phyloP scores from a whole-genome alignment of 2,888 invertebrate genomes.

The Lucinisca nassula region DNA sequence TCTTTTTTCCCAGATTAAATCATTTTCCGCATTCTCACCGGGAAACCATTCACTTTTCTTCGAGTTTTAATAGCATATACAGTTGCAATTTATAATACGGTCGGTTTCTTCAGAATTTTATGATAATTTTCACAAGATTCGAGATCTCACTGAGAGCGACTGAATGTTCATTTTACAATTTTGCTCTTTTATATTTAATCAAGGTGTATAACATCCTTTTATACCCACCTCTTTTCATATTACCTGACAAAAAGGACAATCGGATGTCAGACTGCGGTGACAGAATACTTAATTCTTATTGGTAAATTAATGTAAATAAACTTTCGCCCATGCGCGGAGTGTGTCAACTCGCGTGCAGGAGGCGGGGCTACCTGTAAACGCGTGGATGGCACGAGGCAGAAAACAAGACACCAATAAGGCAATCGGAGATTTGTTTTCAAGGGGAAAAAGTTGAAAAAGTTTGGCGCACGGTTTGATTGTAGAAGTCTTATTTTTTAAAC shows the following conservation, averaged over 20 bases:
- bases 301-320: constrained; percentile 58
- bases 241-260: not conserved
- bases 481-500: not conserved
- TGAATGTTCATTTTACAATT: not conserved
- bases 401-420: constrained; percentile 3
- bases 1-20: too few species aligned
- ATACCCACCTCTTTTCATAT: not conserved
- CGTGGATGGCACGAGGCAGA: constrained; percentile 44
- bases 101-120: too few species aligned
- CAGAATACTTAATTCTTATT: constrained; percentile 64
- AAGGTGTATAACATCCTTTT: not conserved
- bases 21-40: too few species aligned
- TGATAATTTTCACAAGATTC: too few species aligned
- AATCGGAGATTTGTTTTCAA: not conserved
- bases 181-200: constrained; percentile 1
- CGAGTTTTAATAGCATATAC: too few species aligned
- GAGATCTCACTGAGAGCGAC: too few species aligned
- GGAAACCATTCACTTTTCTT: too few species aligned
- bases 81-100: too few species aligned
- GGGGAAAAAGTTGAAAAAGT: not conserved
- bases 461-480: not conserved
- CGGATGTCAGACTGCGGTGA: constrained; percentile 43
- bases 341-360: constrained; percentile 66
- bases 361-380: constrained; percentile 57
- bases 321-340: constrained; percentile 52